Percentiles rank a stretch among this genome's conserved stretches.
Evolutionary conservation across 2,113 vertebrate species (phyloP).

Genomic region (Pelecanus crispus): DNA sequence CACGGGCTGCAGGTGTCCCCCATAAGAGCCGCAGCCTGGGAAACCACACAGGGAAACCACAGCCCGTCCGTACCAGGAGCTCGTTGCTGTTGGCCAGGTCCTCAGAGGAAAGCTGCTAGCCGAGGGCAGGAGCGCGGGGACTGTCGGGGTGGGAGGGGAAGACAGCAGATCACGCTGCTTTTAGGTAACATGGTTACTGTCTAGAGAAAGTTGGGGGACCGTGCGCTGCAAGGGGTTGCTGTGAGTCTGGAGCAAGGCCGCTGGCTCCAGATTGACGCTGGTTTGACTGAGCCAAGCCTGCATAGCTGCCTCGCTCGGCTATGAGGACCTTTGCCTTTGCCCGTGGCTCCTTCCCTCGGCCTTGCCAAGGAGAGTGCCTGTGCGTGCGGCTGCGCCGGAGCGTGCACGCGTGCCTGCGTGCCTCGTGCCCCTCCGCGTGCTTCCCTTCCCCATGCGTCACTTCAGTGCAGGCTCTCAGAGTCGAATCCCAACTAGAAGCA

Average conservation of each 20-base stretch:
- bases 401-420: neutral
- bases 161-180: neutral
- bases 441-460: neutral
- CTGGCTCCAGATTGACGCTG: fast-evolving
- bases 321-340: neutral
- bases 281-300: neutral
- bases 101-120: neutral
- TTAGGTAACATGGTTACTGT: fast-evolving
- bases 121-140: neutral
- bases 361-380: neutral
- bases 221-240: neutral
- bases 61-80: neutral
- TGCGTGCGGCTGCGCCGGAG: neutral
- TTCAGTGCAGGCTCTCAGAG: neutral
- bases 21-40: neutral
- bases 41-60: neutral
- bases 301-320: neutral
- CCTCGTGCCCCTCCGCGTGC: neutral
- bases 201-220: neutral
- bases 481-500: neutral
- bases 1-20: neutral
- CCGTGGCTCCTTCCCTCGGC: neutral
- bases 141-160: neutral
- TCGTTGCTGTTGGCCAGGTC: fast-evolving
- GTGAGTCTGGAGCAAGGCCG: neutral